A percentile compares a stretch with the other conserved stretches of the same genome.
These are phyloP conservation scores for Sebastes vulpes DNA, from an alignment of 2,797 vertebrate species.

Conservation along the genomic window DNA sequence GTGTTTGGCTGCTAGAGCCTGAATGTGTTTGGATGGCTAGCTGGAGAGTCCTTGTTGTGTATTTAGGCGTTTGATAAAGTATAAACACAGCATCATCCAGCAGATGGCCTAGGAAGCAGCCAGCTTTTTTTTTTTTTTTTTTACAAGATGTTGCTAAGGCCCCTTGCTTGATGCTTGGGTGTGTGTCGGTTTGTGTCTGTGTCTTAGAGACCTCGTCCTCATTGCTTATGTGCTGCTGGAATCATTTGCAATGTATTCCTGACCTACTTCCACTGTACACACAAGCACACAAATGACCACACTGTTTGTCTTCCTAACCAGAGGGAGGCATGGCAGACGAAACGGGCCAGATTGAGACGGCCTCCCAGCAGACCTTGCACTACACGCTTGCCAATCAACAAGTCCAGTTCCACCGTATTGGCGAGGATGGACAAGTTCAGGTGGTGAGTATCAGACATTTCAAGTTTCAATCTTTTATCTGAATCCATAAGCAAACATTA, in stretches of 20 bases:
- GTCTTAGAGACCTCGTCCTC: slow-evolving; percentile 6
- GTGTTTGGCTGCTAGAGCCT: slow-evolving; percentile 57
- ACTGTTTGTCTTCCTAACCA: slow-evolving; percentile 71
- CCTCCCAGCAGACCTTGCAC: slow-evolving; percentile 94
- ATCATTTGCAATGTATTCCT: slow-evolving; percentile 4
- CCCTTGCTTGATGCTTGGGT: slow-evolving; percentile 10
- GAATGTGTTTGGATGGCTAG: slow-evolving; percentile 67
- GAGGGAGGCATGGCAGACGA: slow-evolving; percentile 90
- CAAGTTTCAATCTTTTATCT: background rate
- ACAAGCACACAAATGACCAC: background rate
- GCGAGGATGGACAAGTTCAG: slow-evolving; percentile 98
- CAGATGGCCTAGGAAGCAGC: slow-evolving; percentile 61
- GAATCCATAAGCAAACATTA: background rate
- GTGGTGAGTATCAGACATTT: slow-evolving; percentile 89
- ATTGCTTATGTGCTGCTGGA: slow-evolving; percentile 7
- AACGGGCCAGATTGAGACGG: slow-evolving; percentile 87
- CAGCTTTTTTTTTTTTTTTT: slow-evolving; percentile 10
- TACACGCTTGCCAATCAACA: slow-evolving; percentile 93
- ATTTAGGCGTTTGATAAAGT: slow-evolving; percentile 74
- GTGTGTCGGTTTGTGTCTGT: slow-evolving; percentile 8
- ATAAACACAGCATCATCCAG: slow-evolving; percentile 73
- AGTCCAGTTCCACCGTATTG: slow-evolving; percentile 98
- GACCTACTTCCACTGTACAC: slow-evolving; percentile 7
- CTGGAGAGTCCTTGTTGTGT: slow-evolving; percentile 72
- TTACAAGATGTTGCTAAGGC: slow-evolving; percentile 34